phyloP scores from a whole-genome alignment of 2,888 invertebrate species.

The Hirudinaria manillensis region DNA sequence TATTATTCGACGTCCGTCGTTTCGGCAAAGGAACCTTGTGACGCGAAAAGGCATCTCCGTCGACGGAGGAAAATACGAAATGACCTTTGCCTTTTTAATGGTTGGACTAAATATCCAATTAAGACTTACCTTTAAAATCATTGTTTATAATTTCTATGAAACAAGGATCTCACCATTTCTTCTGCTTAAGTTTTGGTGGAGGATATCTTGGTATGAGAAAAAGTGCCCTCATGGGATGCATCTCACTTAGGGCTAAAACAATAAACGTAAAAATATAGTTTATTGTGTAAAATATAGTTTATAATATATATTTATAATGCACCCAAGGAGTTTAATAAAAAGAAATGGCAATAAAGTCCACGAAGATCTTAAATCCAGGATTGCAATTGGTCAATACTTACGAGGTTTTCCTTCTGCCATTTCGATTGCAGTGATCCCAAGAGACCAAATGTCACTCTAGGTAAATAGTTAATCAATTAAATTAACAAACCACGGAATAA shows the following conservation, averaged over 20 bases:
- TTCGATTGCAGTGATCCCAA: slow-evolving; percentile 92
- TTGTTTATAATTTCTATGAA: no score
- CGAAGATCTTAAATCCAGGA: no score
- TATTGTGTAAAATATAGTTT: neutral
- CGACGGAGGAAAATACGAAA: no score
- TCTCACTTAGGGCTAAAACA: slow-evolving; percentile 76
- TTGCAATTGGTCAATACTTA: slow-evolving; percentile 44
- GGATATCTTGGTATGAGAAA: slow-evolving; percentile 97
- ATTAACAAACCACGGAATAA: neutral
- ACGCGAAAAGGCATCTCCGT: no score
- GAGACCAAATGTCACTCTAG: slow-evolving; percentile 61
- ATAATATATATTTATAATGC: neutral
- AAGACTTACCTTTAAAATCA: no score
- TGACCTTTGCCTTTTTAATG: no score
- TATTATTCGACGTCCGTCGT: no score
- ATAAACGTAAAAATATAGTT: slow-evolving; percentile 38
- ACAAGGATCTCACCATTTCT: slow-evolving; percentile 69
- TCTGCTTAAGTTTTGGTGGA: slow-evolving; percentile 87
- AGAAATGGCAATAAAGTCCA: no score
- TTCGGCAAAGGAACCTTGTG: no score
- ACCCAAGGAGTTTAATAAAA: neutral
- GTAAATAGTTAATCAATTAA: slow-evolving; percentile 41
- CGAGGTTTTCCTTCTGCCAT: slow-evolving; percentile 99
- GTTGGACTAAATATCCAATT: no score
- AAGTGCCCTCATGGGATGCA: slow-evolving; percentile 98